Evolutionary conservation across 2,888 invertebrate genomes (phyloP).

Genomic region (Trypoxylon attenuatum): DNA sequence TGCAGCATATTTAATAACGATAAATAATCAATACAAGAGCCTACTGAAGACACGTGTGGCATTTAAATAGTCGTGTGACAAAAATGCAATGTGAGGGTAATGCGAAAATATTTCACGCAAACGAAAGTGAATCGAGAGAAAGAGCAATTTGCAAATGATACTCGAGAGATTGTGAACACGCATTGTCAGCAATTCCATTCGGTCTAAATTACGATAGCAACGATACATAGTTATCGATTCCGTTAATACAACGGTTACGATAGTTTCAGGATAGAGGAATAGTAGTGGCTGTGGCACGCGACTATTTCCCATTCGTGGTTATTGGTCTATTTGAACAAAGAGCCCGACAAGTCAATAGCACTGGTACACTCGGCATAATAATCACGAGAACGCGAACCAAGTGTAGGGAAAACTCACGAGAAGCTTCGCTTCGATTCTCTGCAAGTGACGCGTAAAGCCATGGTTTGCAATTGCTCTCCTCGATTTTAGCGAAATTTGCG

Average conservation of each 20-base stretch:
- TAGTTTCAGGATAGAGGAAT: too few relatives aligned
- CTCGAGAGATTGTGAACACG: neutral
- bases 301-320: too few relatives aligned
- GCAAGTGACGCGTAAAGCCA: neutral
- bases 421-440: too few relatives aligned
- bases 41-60: too few relatives aligned
- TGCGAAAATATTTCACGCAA: conserved; percentile 28
- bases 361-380: too few relatives aligned
- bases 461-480: conserved; percentile 24
- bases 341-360: too few relatives aligned
- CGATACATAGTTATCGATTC: neutral
- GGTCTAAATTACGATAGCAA: neutral
- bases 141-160: neutral
- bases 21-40: too few relatives aligned
- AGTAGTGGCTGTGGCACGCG: too few relatives aligned
- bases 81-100: conserved; percentile 36
- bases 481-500: neutral
- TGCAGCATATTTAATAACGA: too few relatives aligned
- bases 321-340: too few relatives aligned
- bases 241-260: neutral
- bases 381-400: too few relatives aligned
- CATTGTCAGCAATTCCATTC: neutral
- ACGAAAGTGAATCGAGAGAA: conserved; percentile 14
- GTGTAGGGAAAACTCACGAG: too few relatives aligned
- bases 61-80: conserved; percentile 22